Conservation (phyloP, 2,888 invertebrate species). For the Epirrita christyi region DNA sequence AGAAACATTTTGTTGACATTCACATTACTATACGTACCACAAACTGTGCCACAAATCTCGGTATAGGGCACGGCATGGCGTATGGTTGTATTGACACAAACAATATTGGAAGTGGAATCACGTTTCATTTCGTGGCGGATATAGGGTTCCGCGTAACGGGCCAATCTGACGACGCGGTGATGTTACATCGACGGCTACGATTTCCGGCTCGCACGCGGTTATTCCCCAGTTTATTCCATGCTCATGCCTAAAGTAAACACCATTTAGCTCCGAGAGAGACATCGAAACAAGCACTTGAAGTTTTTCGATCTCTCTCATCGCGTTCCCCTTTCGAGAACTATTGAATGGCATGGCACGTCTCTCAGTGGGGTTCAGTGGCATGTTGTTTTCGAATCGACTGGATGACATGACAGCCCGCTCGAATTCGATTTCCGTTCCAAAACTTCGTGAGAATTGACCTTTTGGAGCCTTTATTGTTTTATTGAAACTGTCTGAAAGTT, state of each 20-base stretch:
- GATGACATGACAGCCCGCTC: constrained; percentile 35
- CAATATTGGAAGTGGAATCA: constrained; percentile 70
- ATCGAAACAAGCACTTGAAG: constrained; percentile 46
- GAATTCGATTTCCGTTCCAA: constrained; percentile 49
- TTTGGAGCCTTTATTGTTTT: constrained; percentile 35
- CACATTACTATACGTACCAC: no score
- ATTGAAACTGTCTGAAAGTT: constrained; percentile 47
- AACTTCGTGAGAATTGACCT: constrained; percentile 42
- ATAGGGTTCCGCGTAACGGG: constrained; percentile 69
- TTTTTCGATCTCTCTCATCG: constrained; percentile 39
- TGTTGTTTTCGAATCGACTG: constrained; percentile 43
- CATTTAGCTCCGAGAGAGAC: constrained; percentile 46
- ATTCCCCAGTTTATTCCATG: constrained; percentile 59
- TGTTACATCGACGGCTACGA: constrained; percentile 73
- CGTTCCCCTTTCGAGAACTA: constrained; percentile 39
- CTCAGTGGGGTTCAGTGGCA: constrained; percentile 27
- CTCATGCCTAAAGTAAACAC: constrained; percentile 50
- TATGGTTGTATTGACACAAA: constrained; percentile 46
- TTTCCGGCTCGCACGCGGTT: constrained; percentile 66
- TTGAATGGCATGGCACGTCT: constrained; percentile 39
- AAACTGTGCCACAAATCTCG: constrained; percentile 21
- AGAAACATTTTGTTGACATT: no score
- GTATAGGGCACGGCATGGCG: constrained; percentile 37
- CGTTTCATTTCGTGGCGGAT: constrained; percentile 76
- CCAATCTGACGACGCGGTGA: constrained; percentile 67